These are phyloP conservation scores for Cyanoderma ruficeps DNA, from an alignment of 2,113 vertebrate genomes.

Conservation along the genomic window DNA sequence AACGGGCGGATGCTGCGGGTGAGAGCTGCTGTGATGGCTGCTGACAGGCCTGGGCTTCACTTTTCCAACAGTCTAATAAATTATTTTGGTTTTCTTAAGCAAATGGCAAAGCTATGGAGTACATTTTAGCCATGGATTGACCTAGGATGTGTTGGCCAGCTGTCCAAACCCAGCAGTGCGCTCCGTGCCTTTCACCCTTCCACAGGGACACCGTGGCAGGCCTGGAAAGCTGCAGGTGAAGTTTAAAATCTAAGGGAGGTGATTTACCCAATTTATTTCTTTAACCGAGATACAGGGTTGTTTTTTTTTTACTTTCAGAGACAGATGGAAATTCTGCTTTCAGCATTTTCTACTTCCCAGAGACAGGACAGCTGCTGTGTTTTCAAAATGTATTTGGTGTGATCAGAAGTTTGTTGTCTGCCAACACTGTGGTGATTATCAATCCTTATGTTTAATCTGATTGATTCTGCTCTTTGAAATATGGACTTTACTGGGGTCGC, in stretches of 20 bases:
- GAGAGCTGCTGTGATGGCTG: neutral
- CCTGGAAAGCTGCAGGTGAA: neutral
- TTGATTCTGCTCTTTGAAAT: conserved; percentile 18
- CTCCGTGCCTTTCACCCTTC: neutral
- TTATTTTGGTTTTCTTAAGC: neutral
- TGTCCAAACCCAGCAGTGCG: accelerated
- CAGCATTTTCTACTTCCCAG: neutral
- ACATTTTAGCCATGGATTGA: neutral
- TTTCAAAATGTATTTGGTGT: neutral
- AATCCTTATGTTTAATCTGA: neutral
- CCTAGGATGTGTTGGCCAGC: neutral
- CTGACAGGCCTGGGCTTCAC: neutral
- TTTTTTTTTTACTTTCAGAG: neutral
- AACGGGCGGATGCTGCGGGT: neutral
- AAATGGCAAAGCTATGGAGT: neutral
- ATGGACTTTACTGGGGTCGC: neutral
- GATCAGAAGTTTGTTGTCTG: neutral
- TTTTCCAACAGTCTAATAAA: neutral
- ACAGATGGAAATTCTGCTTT: neutral
- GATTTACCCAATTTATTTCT: neutral
- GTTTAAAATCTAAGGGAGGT: neutral
- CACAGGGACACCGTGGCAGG: accelerated
- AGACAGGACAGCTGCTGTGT: neutral
- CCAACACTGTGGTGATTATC: neutral
- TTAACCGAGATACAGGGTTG: neutral